phyloP scores from a whole-genome alignment of 2,888 invertebrate species.

The Drosophila siamana region DNA sequence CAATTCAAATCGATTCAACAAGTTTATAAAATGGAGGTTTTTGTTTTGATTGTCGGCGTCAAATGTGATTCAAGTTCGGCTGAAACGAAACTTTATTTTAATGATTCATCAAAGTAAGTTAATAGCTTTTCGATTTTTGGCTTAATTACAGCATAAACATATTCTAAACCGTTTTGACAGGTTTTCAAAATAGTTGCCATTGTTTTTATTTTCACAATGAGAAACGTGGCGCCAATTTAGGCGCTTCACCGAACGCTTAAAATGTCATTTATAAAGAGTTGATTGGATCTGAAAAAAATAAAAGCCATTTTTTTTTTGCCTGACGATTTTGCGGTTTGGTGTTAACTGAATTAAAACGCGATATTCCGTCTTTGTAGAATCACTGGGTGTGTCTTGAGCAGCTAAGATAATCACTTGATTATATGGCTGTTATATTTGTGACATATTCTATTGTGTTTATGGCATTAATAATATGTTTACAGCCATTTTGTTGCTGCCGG shows the following conservation, averaged over 20 bases:
- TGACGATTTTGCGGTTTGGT: slow-evolving; percentile 28
- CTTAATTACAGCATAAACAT: slow-evolving; percentile 65
- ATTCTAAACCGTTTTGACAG: slow-evolving; percentile 66
- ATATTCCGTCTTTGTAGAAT: slow-evolving; percentile 28
- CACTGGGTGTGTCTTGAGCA: slow-evolving; percentile 32
- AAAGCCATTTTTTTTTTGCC: not conserved
- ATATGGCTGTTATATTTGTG: slow-evolving; percentile 47
- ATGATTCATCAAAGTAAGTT: slow-evolving; percentile 76
- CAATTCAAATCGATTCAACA: slow-evolving; percentile 64
- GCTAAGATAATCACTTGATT: slow-evolving; percentile 51
- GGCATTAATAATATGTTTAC: slow-evolving; percentile 45
- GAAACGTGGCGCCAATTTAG: slow-evolving; percentile 37
- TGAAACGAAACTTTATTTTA: slow-evolving; percentile 62
- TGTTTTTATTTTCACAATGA: slow-evolving; percentile 5
- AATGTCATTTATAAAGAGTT: slow-evolving; percentile 52
- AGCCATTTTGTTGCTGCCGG: slow-evolving; percentile 39
- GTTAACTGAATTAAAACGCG: slow-evolving; percentile 45
- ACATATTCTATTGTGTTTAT: slow-evolving; percentile 44
- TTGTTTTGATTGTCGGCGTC: slow-evolving; percentile 53
- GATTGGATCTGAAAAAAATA: slow-evolving; percentile 31
- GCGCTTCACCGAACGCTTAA: slow-evolving; percentile 18
- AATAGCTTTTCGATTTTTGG: slow-evolving; percentile 61
- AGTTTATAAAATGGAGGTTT: slow-evolving; percentile 29
- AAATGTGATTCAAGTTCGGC: slow-evolving; percentile 54
- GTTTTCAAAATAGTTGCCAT: slow-evolving; percentile 24